These are phyloP conservation scores for Macropodus opercularis DNA, from an alignment of 2,797 vertebrate genomes.

Conservation along the genomic window DNA sequence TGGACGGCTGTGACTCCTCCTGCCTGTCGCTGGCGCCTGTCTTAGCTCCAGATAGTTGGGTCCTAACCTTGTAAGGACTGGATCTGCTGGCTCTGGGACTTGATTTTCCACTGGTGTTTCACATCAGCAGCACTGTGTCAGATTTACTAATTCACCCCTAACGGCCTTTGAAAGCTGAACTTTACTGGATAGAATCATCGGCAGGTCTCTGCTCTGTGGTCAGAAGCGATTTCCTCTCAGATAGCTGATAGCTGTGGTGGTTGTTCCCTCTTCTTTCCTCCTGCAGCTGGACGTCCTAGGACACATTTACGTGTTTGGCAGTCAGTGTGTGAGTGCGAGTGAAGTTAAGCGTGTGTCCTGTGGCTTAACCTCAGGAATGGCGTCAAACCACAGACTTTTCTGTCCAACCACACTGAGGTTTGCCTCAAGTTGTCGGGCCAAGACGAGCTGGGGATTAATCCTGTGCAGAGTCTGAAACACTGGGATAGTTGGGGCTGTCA, in stretches of 20 bases:
- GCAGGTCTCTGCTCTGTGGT: slow-evolving; percentile 21
- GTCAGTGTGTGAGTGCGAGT: slow-evolving; percentile 18
- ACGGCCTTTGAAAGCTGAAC: slow-evolving; percentile 27
- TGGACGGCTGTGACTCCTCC: not conserved
- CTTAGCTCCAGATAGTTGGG: not conserved
- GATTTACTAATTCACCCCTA: slow-evolving; percentile 20
- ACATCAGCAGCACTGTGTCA: slow-evolving; percentile 2
- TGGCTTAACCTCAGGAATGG: slow-evolving; percentile 56
- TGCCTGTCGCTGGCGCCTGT: slow-evolving; percentile 1
- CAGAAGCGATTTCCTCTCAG: slow-evolving; percentile 49
- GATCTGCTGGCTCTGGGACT: not conserved
- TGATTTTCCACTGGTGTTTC: slow-evolving; percentile 20
- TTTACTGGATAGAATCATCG: slow-evolving; percentile 27
- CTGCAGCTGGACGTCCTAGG: slow-evolving; percentile 38
- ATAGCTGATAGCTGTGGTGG: slow-evolving; percentile 32
- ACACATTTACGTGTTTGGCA: slow-evolving; percentile 17
- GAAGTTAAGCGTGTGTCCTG: slow-evolving; percentile 35
- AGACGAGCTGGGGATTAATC: slow-evolving; percentile 31
- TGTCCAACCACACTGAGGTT: slow-evolving; percentile 59
- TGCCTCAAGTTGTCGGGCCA: slow-evolving; percentile 52
- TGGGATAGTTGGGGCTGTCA: slow-evolving; percentile 12
- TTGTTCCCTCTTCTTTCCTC: slow-evolving; percentile 33
- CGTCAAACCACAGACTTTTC: slow-evolving; percentile 64
- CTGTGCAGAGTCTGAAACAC: slow-evolving; percentile 21
- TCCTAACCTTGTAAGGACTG: not conserved